Evolutionary conservation across 2,797 vertebrate genomes (phyloP).

Genomic region (Rhynchonycteris naso): DNA sequence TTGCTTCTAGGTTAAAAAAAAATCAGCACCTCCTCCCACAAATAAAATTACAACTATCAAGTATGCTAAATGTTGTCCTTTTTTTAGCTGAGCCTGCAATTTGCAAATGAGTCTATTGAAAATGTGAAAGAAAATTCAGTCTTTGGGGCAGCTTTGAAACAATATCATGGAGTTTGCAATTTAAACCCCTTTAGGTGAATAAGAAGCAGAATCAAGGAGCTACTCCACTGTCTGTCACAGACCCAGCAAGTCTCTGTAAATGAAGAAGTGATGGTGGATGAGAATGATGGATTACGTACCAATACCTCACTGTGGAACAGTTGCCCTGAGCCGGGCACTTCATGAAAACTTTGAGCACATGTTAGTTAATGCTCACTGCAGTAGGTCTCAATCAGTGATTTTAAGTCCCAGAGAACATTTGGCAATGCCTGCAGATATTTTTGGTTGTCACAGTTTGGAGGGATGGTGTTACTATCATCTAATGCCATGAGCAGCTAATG

Average conservation of each 20-base stretch:
- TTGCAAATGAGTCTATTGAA: neutral
- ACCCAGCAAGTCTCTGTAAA: neutral
- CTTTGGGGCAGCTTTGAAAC: constrained; percentile 13
- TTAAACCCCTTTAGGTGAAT: neutral
- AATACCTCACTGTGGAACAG: neutral
- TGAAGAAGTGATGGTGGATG: neutral
- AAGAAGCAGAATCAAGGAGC: neutral
- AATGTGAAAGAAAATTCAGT: neutral
- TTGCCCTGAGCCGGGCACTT: neutral
- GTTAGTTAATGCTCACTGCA: neutral
- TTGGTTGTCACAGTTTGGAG: neutral
- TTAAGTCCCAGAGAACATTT: neutral
- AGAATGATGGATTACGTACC: neutral
- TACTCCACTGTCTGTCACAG: neutral
- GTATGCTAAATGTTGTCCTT: constrained; percentile 3
- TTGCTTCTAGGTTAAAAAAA: neutral
- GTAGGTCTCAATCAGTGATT: neutral
- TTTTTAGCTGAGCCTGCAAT: constrained; percentile 44
- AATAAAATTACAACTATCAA: constrained; percentile 33
- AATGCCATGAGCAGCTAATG: neutral
- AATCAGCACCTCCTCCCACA: neutral
- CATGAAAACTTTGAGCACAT: neutral
- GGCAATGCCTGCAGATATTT: neutral
- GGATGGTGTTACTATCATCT: neutral
- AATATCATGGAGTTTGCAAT: neutral